phyloP scores from a whole-genome alignment of 2,888 invertebrate genomes.

The Amblyjoppa proteus region DNA sequence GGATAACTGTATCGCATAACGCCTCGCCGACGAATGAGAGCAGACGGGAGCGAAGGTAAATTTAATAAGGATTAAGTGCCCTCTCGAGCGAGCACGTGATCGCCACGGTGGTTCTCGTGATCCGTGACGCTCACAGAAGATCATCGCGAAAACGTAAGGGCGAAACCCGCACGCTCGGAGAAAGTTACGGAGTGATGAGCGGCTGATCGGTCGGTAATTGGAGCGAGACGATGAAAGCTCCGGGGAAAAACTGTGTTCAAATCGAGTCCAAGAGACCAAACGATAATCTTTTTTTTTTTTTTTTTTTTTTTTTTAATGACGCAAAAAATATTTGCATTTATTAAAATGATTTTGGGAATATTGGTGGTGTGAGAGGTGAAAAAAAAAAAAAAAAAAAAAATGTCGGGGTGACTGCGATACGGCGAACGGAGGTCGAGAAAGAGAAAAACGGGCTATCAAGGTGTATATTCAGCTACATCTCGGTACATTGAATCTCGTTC shows the following conservation, averaged over 20 bases:
- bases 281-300: neutral
- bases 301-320: neutral
- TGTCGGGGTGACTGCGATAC: too few species aligned
- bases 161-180: constrained; percentile 11
- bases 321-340: neutral
- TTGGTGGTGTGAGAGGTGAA: neutral
- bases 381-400: neutral
- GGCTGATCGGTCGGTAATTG: neutral
- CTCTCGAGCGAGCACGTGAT: neutral
- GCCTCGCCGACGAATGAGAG: neutral
- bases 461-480: constrained; percentile 30
- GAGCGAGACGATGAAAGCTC: neutral
- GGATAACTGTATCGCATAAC: constrained; percentile 1
- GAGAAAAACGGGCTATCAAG: constrained; percentile 39
- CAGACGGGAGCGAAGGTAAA: constrained; percentile 15
- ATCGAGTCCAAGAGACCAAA: neutral
- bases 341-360: neutral
- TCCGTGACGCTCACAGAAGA: neutral
- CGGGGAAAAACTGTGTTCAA: neutral
- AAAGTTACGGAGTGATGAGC: constrained; percentile 7
- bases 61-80: constrained; percentile 51
- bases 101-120: neutral
- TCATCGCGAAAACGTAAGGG: neutral
- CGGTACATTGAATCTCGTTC: constrained; percentile 26
- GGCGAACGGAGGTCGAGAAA: constrained; percentile 5